Percentiles rank a stretch among this genome's conserved stretches.
phyloP scores from a whole-genome alignment of 2,113 vertebrate genomes.

The Prunella fulvescens region DNA sequence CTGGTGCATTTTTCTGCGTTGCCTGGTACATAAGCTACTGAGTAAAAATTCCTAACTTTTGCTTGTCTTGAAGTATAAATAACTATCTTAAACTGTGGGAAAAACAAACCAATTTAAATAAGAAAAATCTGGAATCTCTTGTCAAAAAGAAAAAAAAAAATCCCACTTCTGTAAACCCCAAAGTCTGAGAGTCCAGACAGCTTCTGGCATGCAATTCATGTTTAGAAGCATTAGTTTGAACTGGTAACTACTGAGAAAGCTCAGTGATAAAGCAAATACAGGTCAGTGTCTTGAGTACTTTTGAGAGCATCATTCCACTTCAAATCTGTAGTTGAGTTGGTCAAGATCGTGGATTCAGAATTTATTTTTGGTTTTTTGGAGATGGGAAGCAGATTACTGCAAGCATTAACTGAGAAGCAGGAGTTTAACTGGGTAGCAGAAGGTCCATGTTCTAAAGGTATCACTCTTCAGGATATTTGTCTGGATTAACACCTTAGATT shows the following conservation, averaged over 20 bases:
- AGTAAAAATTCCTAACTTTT: background rate
- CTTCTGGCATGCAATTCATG: background rate
- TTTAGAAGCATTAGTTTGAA: background rate
- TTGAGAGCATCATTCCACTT: background rate
- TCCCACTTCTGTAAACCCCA: background rate
- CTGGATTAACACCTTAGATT: background rate
- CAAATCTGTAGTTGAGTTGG: background rate
- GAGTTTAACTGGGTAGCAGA: background rate
- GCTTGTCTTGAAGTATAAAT: background rate
- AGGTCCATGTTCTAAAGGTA: background rate
- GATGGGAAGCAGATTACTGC: background rate
- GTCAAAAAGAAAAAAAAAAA: background rate
- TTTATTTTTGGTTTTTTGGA: background rate
- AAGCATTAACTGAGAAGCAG: background rate
- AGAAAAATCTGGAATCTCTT: background rate
- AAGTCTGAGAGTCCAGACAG: background rate
- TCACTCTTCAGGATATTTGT: background rate
- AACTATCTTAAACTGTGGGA: background rate
- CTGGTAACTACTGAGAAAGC: background rate
- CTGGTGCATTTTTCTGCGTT: background rate
- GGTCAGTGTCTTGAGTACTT: background rate
- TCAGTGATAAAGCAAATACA: background rate
- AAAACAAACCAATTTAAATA: background rate
- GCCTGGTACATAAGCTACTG: background rate
- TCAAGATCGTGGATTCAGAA: background rate